Conservation (phyloP, 2,113 vertebrate genomes). For the Euleptes europaea region DNA sequence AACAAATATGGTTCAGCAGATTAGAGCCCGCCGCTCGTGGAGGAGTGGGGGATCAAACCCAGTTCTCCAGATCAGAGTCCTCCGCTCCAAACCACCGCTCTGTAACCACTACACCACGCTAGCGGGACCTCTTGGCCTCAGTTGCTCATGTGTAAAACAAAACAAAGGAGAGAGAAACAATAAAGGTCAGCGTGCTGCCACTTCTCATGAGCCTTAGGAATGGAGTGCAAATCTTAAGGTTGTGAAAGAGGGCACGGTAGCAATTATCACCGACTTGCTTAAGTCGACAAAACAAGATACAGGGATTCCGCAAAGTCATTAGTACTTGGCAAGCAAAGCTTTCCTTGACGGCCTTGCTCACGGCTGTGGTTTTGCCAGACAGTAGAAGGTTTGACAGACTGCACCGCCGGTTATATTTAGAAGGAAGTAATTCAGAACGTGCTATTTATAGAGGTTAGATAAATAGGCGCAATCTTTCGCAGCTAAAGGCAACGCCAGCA, state of each 20-base stretch:
- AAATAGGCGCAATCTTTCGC: conserved; percentile 49
- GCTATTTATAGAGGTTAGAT: conserved; percentile 71
- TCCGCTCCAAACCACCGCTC: too few species aligned
- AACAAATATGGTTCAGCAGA: too few species aligned
- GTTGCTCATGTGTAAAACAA: not conserved
- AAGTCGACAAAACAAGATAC: not conserved
- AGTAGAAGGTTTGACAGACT: conserved; percentile 61
- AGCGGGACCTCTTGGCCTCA: not conserved
- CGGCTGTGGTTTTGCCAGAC: conserved; percentile 65
- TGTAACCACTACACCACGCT: too few species aligned
- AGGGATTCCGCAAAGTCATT: not conserved
- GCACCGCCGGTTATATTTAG: conserved; percentile 67
- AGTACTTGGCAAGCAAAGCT: conserved; percentile 47
- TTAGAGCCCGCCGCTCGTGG: too few species aligned
- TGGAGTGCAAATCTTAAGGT: not conserved
- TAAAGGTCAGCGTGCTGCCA: not conserved
- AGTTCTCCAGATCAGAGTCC: too few species aligned
- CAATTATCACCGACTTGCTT: not conserved
- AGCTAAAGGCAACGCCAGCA: conserved; percentile 64
- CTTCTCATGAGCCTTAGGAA: not conserved
- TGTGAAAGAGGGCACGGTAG: too few species aligned
- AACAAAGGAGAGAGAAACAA: too few species aligned
- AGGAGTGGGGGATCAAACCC: too few species aligned
- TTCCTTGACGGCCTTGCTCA: conserved; percentile 59
- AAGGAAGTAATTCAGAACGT: conserved; percentile 41